These are phyloP conservation scores for Lamellibrachia luymesi DNA, from an alignment of 1,140 invertebrate species.

Conservation along the genomic window DNA sequence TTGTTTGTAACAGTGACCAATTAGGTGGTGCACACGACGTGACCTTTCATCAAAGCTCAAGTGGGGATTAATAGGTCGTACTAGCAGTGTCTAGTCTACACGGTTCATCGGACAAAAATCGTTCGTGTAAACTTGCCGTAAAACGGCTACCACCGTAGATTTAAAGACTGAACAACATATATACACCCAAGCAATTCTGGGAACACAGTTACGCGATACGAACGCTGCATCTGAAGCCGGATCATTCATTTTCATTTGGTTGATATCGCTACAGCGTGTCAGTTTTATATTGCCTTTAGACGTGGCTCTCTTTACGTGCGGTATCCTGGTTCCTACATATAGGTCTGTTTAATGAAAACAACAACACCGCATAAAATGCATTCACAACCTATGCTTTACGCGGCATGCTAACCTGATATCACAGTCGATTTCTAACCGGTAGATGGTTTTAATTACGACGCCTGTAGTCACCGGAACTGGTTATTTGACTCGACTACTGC, in stretches of 20 bases:
- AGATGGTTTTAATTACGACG: neutral
- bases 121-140: no score
- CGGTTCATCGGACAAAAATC: no score
- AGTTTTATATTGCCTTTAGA: neutral
- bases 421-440: neutral
- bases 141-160: no score
- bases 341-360: neutral
- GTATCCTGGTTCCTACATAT: neutral
- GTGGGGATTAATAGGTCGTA: no score
- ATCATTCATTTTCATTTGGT: conserved; percentile 1
- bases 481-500: neutral
- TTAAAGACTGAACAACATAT: no score
- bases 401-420: neutral
- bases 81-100: no score
- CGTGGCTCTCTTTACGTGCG: neutral
- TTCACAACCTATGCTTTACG: neutral
- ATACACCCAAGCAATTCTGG: neutral
- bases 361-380: neutral
- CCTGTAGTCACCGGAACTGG: neutral
- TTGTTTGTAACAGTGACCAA: no score
- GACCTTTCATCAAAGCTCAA: no score
- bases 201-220: neutral
- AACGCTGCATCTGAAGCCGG: neutral
- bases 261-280: neutral
- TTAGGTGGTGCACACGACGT: no score